Base-by-base conservation (phyloP, 2,113 vertebrate genomes). In the Dicrurus megarhynchus region DNA sequence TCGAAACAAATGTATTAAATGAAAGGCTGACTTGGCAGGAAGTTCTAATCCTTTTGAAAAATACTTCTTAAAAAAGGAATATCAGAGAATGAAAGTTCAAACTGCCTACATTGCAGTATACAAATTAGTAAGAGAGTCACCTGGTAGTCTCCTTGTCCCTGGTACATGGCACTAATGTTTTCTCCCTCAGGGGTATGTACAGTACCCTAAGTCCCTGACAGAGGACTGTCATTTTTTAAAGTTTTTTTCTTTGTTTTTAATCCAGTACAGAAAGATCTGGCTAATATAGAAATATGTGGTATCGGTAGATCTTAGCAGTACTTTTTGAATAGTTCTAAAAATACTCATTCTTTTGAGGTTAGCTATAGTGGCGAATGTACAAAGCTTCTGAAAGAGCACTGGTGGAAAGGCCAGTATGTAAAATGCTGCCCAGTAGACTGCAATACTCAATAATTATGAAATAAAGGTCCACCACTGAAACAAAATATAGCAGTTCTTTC, bases 31-130 rank as follows among this genome's bases (percentile, higher is more conserved):
- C 30, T 77, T 84, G 75, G 39, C 79, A 95, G 68, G 39, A 88
- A 64, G 68, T 83, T 93, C 64, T 92, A 88, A 94, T 91, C 55
- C 59, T 88, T 90, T 86, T 70, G 79, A 85, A 93, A 90, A 94
- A 91, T 81, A 57, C 19, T 80, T 94, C 82, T 83, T 28, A 56
- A 93, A 87, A 94, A 82, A 55, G 55, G 56, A 89, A 37, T 84
- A 67, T 71, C 32, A 33, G 56, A 83, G 59, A 91, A 90, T 85
- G 56, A 33, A 77, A 56, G 42, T 83, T 59, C 42, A 60, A 86
- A 87, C 56, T 80, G 78, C 75, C 83, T 86, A 55, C 22, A 37
- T 5, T 75, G 79, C 79, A 79, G 18, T 75, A 82, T 73, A 77
- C 44, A 76, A 94, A 94, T 80, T 42, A 78, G 26, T 35, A 46